Conservation (phyloP, 1,140 invertebrate species). For the Metopolophium dirhodum region DNA sequence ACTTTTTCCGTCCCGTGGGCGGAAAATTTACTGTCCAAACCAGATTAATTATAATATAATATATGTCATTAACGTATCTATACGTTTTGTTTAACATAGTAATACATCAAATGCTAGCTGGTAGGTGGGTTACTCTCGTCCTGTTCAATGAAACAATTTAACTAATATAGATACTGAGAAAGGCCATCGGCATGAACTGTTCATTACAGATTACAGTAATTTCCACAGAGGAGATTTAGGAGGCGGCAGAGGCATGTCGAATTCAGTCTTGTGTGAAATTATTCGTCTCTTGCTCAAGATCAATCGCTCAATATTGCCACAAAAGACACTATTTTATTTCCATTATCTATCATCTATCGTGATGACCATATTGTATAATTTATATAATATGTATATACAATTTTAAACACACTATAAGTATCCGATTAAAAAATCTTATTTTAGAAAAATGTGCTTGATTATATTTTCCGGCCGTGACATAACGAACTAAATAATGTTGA, state of each 20-base stretch:
- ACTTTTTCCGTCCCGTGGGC: background rate
- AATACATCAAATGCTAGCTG: background rate
- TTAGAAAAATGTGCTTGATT: too few species aligned
- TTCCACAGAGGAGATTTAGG: too few species aligned
- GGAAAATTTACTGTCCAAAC: background rate
- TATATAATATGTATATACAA: background rate
- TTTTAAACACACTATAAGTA: too few species aligned
- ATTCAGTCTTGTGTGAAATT: background rate
- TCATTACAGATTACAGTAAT: too few species aligned
- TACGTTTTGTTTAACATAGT: background rate
- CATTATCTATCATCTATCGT: background rate
- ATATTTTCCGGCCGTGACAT: background rate
- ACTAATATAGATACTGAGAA: background rate
- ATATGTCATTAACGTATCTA: background rate
- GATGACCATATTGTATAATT: too few species aligned
- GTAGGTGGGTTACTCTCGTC: background rate
- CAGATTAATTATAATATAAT: too few species aligned
- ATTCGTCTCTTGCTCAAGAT: background rate
- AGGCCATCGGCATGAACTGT: too few species aligned
- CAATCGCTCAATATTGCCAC: background rate
- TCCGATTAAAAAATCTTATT: too few species aligned
- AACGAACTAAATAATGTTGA: background rate
- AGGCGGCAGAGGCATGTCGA: too few species aligned
- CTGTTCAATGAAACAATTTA: too few species aligned
- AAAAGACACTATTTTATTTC: background rate